Evolutionary conservation across 2,888 invertebrate genomes (phyloP).

Genomic region (Mantis religiosa): DNA sequence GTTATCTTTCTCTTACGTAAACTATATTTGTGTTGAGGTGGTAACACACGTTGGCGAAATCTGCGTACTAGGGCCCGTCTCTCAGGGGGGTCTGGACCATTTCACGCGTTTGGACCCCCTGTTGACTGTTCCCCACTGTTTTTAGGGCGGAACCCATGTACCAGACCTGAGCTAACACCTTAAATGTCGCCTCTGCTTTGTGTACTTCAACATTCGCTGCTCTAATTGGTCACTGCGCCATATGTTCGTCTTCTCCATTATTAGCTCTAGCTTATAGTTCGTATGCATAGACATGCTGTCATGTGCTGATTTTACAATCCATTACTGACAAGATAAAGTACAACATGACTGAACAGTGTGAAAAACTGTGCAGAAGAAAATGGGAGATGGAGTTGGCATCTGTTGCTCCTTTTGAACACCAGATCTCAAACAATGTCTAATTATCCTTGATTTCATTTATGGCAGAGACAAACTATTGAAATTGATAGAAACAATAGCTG

Average conservation of each 20-base stretch:
- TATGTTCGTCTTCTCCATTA: not conserved
- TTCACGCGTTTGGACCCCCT: not conserved
- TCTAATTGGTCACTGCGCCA: not conserved
- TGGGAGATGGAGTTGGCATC: no score
- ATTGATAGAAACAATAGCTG: no score
- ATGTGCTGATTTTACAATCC: not conserved
- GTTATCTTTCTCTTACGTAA: not conserved
- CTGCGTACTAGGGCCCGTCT: not conserved
- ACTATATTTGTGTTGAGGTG: not conserved
- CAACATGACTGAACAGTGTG: no score
- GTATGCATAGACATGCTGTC: not conserved
- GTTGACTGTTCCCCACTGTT: not conserved
- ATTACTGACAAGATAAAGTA: not conserved
- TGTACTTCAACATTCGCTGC: not conserved
- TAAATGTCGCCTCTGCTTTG: not conserved
- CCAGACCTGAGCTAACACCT: not conserved
- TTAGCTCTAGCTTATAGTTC: not conserved
- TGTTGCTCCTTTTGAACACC: no score
- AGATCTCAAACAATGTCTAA: no score
- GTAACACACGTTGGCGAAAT: not conserved
- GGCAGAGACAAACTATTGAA: no score
- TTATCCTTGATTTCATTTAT: no score
- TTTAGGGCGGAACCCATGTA: not conserved
- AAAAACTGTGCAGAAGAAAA: no score
- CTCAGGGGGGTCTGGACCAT: not conserved